Evolutionary conservation across 2,888 invertebrate species (phyloP), one percentile per base, ranked within the genome.

Genomic region (Cecidostiba fungosa): DNA sequence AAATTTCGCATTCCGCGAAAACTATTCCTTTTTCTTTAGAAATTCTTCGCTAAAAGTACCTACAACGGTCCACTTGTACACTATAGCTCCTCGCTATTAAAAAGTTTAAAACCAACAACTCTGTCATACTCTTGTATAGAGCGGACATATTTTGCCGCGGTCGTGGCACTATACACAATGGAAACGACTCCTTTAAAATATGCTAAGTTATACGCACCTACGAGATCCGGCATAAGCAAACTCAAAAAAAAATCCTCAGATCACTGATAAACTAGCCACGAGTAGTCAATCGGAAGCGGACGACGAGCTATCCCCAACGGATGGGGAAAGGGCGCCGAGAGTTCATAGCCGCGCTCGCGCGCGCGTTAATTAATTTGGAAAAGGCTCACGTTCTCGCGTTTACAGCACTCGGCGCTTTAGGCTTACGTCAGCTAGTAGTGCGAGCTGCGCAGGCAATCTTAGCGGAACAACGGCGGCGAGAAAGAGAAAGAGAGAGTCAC

Each of bases 341-440:
- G 23, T 69, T 43, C 29, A 23, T 32, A 29, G 36, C 32, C 29
- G 12, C 70, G 8, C 5, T 4, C 73, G 80, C 70, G 8, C 5
- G 2, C 73, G 80, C 72, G 89, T 89, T 90, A 90, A 90, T 90
- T 90, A 90, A 90, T 90, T 89, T 89, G 77, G 87, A 84, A 87
- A 89, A 88, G 88, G 85, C 85, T 82, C 72, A 43, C 85, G 82
- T 84, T 89, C 39, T 26, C 73, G 36, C 39, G 77, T 69, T 70
- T 88, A 78, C 89, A 87, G 89, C 88, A 88, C 85, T 82, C 72
- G 62, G 23, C 23, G 14, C 12, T 6, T 32, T 26, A 50, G 43
- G 50, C 77, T 77, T 47, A n/a, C 77, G 59, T 66, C 23, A 32
- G 78, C 26, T 12, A 12, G 8, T 8, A 39, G 43, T 12, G 43